Conservation (phyloP, 2,797 vertebrate species). For the Euthynnus affinis region DNA sequence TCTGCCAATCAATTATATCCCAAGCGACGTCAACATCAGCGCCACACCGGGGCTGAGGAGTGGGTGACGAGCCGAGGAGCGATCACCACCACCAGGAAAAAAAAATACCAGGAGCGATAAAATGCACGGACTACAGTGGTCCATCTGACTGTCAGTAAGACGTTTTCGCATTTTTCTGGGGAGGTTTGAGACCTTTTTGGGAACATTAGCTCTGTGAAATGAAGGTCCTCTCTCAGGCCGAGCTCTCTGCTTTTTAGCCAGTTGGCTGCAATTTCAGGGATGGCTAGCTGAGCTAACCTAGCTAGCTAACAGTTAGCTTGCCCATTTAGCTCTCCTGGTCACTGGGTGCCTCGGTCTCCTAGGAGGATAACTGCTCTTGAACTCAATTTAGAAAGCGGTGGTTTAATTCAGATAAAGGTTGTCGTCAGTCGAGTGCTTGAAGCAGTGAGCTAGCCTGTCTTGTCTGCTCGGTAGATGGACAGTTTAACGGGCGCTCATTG, state of each 20-base stretch:
- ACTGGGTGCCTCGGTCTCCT: conserved; percentile 50
- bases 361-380: conserved; percentile 35
- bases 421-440: conserved; percentile 36
- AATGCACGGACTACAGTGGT: conserved; percentile 64
- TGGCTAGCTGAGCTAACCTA: conserved; percentile 78
- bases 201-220: conserved; percentile 32
- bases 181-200: conserved; percentile 9
- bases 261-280: conserved; percentile 71
- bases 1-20: conserved; percentile 69
- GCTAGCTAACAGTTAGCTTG: conserved; percentile 76
- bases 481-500: conserved; percentile 68
- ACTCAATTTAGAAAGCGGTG: background rate
- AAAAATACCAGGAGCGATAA: conserved; percentile 69
- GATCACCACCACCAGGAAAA: conserved; percentile 69
- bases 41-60: conserved; percentile 80
- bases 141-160: conserved; percentile 58
- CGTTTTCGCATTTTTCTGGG: conserved; percentile 33
- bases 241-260: conserved; percentile 61
- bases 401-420: background rate
- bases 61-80: conserved; percentile 78
- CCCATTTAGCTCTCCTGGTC: conserved; percentile 67
- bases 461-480: conserved; percentile 73
- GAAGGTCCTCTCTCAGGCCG: conserved; percentile 56
- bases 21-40: conserved; percentile 72
- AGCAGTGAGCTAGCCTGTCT: background rate